Percentiles rank a stretch among this genome's conserved stretches.
Evolutionary conservation across 2,888 invertebrate species (phyloP).

Genomic region (Lysandra coridon): DNA sequence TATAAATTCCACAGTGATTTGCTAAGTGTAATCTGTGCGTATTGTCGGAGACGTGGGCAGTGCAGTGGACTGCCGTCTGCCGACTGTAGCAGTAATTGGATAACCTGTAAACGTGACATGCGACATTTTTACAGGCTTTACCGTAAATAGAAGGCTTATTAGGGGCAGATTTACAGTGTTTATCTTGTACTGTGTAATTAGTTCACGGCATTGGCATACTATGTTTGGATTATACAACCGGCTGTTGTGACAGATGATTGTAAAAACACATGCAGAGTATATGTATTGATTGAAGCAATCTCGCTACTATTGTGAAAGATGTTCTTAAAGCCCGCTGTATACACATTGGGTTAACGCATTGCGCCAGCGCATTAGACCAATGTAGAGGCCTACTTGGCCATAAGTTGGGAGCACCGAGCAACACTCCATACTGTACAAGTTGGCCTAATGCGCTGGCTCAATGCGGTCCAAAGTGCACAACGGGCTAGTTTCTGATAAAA

Average conservation of each 20-base stretch:
- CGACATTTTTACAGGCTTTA: constrained; percentile 27
- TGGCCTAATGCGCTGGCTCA: no score
- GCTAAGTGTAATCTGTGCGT: constrained; percentile 6
- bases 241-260: not conserved
- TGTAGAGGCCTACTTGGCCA: no score
- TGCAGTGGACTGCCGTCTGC: not conserved
- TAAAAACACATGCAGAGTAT: not conserved
- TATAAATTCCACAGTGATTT: not conserved
- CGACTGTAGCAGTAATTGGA: constrained; percentile 7
- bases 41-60: not conserved
- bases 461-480: no score
- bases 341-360: no score
- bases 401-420: no score
- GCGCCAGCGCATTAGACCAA: no score
- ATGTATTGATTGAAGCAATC: not conserved
- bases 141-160: constrained; percentile 22
- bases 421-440: no score
- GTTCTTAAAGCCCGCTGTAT: no score
- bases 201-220: constrained; percentile 2
- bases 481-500: no score
- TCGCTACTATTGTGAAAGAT: no score
- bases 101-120: constrained; percentile 20
- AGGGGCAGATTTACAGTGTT: constrained; percentile 8
- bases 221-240: constrained; percentile 8
- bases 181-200: constrained; percentile 15